These are phyloP conservation scores for Corvus moneduloides DNA, from an alignment of 2,113 vertebrate species.

Conservation along the genomic window DNA sequence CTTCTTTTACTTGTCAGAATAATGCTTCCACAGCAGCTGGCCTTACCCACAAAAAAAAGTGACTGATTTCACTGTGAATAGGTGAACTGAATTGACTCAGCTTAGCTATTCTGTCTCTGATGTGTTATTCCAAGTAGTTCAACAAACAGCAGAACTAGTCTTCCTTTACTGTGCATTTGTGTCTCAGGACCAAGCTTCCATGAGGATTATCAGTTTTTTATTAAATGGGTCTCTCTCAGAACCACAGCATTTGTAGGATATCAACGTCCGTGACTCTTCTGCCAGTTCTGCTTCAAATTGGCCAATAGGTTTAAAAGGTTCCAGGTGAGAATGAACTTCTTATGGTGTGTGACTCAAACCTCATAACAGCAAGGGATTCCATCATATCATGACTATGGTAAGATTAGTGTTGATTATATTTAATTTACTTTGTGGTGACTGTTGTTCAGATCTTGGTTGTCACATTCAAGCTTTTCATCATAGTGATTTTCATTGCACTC, in stretches of 20 bases:
- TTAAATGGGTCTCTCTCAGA: neutral
- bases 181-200: neutral
- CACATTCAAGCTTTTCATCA: neutral
- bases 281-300: neutral
- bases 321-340: neutral
- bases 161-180: neutral
- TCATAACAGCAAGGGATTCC: neutral
- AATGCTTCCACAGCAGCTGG: neutral
- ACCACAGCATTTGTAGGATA: neutral
- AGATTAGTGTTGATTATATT: neutral
- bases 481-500: too few relatives aligned
- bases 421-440: neutral
- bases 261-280: fast-evolving
- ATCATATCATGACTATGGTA: neutral
- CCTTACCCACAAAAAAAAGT: neutral
- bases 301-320: neutral
- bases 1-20: neutral
- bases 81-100: neutral
- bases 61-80: neutral
- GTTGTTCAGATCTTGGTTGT: neutral
- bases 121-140: neutral
- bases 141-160: neutral
- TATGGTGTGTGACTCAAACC: neutral
- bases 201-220: neutral
- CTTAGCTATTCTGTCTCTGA: neutral